Conservation (phyloP, 2,113 vertebrate genomes). For the Callionymus lyra region DNA sequence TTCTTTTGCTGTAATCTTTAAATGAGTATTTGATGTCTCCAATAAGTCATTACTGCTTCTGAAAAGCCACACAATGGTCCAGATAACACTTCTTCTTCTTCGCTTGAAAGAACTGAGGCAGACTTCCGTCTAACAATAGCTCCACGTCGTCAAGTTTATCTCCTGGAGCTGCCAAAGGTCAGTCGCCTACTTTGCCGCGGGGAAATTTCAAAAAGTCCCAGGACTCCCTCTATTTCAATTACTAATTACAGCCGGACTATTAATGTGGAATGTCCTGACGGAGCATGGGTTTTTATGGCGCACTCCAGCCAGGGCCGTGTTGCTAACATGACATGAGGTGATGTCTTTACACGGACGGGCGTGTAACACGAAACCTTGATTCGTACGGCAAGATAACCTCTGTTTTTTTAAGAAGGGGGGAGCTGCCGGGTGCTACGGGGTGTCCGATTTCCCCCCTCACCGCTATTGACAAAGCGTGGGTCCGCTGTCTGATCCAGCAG, state of each 20-base stretch:
- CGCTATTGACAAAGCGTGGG: slow-evolving; percentile 50
- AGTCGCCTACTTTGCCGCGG: slow-evolving; percentile 37
- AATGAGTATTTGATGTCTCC: slow-evolving; percentile 3
- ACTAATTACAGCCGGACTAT: slow-evolving; percentile 27
- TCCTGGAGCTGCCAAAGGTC: slow-evolving; percentile 55
- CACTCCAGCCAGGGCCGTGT: slow-evolving; percentile 21
- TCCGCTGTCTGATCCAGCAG: slow-evolving; percentile 30
- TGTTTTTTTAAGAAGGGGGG: slow-evolving; percentile 44
- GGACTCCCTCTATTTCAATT: slow-evolving; percentile 48
- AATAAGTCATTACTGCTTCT: slow-evolving; percentile 37
- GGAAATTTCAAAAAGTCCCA: slow-evolving; percentile 53
- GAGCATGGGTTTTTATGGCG: neutral
- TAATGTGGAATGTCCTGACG: slow-evolving; percentile 40
- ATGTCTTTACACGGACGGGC: slow-evolving; percentile 62
- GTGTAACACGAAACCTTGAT: slow-evolving; percentile 57
- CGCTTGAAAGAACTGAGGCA: slow-evolving; percentile 17
- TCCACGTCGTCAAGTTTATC: slow-evolving; percentile 54
- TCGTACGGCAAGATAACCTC: slow-evolving; percentile 57
- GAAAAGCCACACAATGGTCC: slow-evolving; percentile 27
- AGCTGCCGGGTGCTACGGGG: slow-evolving; percentile 61
- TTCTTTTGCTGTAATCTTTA: too few species aligned
- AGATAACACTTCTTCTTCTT: slow-evolving; percentile 47
- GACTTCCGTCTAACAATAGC: slow-evolving; percentile 48
- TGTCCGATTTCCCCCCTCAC: too few species aligned
- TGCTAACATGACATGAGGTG: slow-evolving; percentile 48